phyloP scores from a whole-genome alignment of 2,113 vertebrate genomes.

The Gulo gulo region DNA sequence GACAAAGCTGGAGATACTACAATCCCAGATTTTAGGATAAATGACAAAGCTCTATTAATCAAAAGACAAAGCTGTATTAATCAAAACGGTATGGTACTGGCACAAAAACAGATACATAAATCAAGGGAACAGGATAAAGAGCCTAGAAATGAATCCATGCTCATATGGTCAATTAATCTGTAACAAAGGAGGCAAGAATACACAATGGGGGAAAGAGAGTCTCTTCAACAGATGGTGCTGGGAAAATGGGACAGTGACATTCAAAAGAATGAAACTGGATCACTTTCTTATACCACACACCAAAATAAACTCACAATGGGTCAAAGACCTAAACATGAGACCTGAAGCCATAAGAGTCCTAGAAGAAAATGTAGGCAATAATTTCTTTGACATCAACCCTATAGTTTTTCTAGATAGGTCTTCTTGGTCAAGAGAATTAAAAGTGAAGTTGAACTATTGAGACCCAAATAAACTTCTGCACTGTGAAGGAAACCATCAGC shows the following conservation, averaged over 20 bases:
- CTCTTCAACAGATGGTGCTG: not conserved
- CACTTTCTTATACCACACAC: not conserved
- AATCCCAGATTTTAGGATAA: not conserved
- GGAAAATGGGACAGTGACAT: not conserved
- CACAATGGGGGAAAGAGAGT: not conserved
- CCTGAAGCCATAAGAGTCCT: not conserved
- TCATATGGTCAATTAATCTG: not conserved
- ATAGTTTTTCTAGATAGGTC: not conserved
- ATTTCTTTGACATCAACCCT: not conserved
- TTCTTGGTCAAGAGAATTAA: not conserved
- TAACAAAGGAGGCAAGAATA: not conserved
- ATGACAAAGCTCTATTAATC: not conserved
- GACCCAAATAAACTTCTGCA: not conserved
- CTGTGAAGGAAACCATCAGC: not conserved
- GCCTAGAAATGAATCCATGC: not conserved
- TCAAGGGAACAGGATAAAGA: not conserved
- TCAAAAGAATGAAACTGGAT: not conserved
- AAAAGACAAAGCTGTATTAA: not conserved
- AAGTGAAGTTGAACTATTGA: not conserved
- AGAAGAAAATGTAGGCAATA: not conserved
- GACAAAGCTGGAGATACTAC: not conserved
- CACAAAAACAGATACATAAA: not conserved
- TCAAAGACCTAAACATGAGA: not conserved
- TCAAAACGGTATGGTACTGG: not conserved
- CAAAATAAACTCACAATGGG: not conserved